phyloP scores from a whole-genome alignment of 2,888 invertebrate genomes.

The Endotricha flammealis region DNA sequence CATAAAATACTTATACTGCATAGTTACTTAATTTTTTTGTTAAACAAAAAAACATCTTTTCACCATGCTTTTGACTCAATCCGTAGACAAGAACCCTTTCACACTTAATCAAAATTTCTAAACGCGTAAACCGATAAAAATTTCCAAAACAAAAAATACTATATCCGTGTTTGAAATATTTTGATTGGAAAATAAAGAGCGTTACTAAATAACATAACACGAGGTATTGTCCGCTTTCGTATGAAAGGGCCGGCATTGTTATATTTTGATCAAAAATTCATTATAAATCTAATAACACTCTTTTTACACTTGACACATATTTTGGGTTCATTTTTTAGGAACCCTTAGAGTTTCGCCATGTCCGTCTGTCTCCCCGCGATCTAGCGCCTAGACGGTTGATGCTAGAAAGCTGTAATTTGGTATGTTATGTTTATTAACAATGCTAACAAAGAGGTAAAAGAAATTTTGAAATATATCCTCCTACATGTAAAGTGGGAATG shows the following conservation, averaged over 20 bases:
- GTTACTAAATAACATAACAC: constrained; percentile 52
- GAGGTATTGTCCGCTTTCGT: constrained; percentile 15
- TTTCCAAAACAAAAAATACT: constrained; percentile 42
- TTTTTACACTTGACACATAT: neutral
- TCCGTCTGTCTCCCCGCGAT: too few species aligned
- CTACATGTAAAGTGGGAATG: too few species aligned
- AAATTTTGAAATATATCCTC: too few species aligned
- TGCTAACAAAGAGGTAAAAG: too few species aligned
- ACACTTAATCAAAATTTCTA: constrained; percentile 67
- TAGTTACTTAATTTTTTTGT: too few species aligned
- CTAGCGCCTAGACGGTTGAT: too few species aligned
- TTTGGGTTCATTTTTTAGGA: too few species aligned
- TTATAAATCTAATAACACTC: neutral
- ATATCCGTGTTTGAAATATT: constrained; percentile 65
- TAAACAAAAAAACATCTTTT: too few species aligned
- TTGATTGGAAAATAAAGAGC: constrained; percentile 75
- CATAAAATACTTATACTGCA: too few species aligned
- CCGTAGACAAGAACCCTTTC: constrained; percentile 59
- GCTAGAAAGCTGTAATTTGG: too few species aligned
- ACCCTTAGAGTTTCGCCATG: too few species aligned
- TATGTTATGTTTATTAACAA: too few species aligned
- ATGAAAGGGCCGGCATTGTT: neutral
- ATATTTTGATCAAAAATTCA: neutral
- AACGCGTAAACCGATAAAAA: constrained; percentile 38
- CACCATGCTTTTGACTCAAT: constrained; percentile 60